Evolutionary conservation across 2,113 vertebrate species (phyloP).

Genomic region (Perca flavescens): DNA sequence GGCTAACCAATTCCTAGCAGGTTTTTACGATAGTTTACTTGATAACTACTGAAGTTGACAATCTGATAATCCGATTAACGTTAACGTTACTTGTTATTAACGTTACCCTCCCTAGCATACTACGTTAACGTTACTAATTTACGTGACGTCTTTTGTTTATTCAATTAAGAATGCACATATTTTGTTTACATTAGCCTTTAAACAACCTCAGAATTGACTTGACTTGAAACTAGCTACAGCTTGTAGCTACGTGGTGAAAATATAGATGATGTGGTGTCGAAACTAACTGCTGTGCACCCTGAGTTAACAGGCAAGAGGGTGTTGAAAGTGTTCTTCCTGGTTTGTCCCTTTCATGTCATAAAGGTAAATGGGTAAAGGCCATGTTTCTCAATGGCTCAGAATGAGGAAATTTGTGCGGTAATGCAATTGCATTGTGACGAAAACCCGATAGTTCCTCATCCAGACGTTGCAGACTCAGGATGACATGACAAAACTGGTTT

Average conservation of each 20-base stretch:
- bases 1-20: fast-evolving
- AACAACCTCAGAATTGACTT: fast-evolving
- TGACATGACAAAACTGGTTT: conserved; percentile 78
- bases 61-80: conserved; percentile 31
- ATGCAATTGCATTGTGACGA: conserved; percentile 37
- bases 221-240: background rate
- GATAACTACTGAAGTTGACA: background rate
- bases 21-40: background rate
- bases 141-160: background rate
- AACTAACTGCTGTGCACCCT: background rate
- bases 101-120: background rate
- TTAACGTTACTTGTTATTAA: conserved; percentile 25
- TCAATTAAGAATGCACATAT: background rate
- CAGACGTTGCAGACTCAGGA: conserved; percentile 68
- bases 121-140: too few species aligned
- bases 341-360: background rate
- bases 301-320: background rate
- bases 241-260: background rate
- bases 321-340: conserved; percentile 26
- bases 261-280: too few species aligned
- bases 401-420: conserved; percentile 61
- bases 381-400: conserved; percentile 27
- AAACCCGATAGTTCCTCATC: conserved; percentile 58
- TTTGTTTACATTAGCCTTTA: background rate
- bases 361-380: background rate